Base-by-base conservation (phyloP, 2,113 vertebrate genomes). In the Oryzias melastigma region DNA sequence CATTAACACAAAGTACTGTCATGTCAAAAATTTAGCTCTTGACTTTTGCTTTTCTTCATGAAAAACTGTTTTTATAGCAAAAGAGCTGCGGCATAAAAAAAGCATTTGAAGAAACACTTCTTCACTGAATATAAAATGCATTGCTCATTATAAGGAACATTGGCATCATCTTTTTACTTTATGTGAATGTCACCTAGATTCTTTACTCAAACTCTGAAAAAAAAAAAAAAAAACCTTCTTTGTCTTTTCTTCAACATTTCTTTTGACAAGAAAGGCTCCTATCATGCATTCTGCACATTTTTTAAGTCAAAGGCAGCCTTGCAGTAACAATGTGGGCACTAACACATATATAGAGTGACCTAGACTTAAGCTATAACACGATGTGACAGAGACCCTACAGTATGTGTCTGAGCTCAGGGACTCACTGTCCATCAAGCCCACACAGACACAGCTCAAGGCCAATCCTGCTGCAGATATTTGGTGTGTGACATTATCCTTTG, bases 331-430 rank as follows among this genome's bases (percentile, higher is more conserved):
- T 57, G 66, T 48, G 68, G 29, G 46, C 25, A 49, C 45, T 52
- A 58, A 58, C 58, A 58, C 41, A 57, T 40, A 48, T 52, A 57
- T 44, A 42, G 58, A 57, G 25, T 49, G 42, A 63, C 58, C 58
- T 52, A 72, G 56, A 58, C 50, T 65, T 20, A 62, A 44, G 7
- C 14, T 63, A 42, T 91, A 90, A 91, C 85, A 52, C 16, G 60
- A 90, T 80, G 71, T 87, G 90, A 92, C 90, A 89, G 69, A 56
- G 65, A 88, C 85, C 88, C 83, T 90, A 91, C 85, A 90, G 87
- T 86, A 85, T 77, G 75, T 83, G 90, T 90, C 87, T 75, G 72
- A 81, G 67, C 68, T 27, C 63, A 74, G 80, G 78, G 79, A 77
- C 73, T 52, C 71, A 57, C 75, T 85, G 86, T 81, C 87, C 17